Base-by-base conservation (phyloP, 2,113 vertebrate species). In the Paracanthobrama guichenoti region DNA sequence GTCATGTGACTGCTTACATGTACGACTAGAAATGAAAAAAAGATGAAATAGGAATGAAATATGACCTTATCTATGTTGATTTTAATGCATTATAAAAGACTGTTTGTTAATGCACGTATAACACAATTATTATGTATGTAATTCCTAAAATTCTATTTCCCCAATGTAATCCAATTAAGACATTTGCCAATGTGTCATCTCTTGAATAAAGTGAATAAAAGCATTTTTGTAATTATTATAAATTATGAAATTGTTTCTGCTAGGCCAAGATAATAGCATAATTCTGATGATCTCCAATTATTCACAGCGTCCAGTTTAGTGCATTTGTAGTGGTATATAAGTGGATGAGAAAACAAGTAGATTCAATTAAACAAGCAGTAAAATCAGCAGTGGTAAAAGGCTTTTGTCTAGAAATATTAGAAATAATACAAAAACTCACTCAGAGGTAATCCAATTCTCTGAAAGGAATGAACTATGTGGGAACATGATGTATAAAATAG, bases 221-320 rank as follows among this genome's bases (percentile, higher is more conserved):
- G 53, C 31, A 77, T 14, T 77, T 39, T 16, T 59, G 69, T 72
- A 46, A 46, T 46, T 72, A 46, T 78, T 7, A 78, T 31, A 35
- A 78, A 78, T 77, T 55, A 57, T 1, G 10, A 59, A 42, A 59
- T n/a, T 42, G 75, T 31, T 57, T 42, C 50, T 3, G 18, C 57
- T 78, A 59, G 31, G 55, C 20, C 20, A 16, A 39, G 20, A 24
- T 57, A 77, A 77, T 78, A 59, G 31, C 20, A 77, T 39, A 26
- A 53, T 53, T 75, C 18, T 11, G 16, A 69, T 42, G 16, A 42
- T 39, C 66, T 69, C 18, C 66, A 69, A 1, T 39, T 4, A 22
- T 39, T 42, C 20, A n/a, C 39, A 72, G 11, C n/a, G 12, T 72
- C 22, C 3, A 3, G 6, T 78, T 59, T 3, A 53, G 46, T 28